These are phyloP conservation scores for Diachrysia chrysitis DNA, from an alignment of 2,888 invertebrate genomes.

Conservation along the genomic window DNA sequence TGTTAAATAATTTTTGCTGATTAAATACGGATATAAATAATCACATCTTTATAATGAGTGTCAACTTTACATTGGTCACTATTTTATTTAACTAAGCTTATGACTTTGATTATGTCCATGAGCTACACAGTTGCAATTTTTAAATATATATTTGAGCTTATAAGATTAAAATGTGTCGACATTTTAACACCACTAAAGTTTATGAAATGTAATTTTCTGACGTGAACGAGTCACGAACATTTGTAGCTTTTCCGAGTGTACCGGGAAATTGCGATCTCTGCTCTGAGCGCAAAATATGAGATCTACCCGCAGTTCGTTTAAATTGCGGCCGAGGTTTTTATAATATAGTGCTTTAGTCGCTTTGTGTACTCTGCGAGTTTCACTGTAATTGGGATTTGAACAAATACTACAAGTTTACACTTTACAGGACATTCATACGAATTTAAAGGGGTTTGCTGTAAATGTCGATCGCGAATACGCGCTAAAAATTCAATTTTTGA, in stretches of 20 bases:
- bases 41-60: no score
- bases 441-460: slow-evolving; percentile 14
- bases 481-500: background rate
- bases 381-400: slow-evolving; percentile 56
- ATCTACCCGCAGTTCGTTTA: slow-evolving; percentile 84
- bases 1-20: no score
- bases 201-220: slow-evolving; percentile 89
- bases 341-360: slow-evolving; percentile 72
- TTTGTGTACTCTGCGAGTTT: slow-evolving; percentile 32
- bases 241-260: slow-evolving; percentile 88
- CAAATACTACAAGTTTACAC: slow-evolving; percentile 49
- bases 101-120: no score
- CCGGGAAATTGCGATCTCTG: slow-evolving; percentile 87
- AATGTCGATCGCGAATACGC: slow-evolving; percentile 5
- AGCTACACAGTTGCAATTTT: background rate
- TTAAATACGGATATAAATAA: no score
- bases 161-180: slow-evolving; percentile 48
- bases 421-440: slow-evolving; percentile 20
- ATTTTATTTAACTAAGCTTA: background rate
- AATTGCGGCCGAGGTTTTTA: slow-evolving; percentile 83
- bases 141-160: slow-evolving; percentile 5
- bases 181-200: slow-evolving; percentile 77
- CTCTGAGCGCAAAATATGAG: slow-evolving; percentile 80
- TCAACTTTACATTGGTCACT: no score
- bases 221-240: slow-evolving; percentile 85